Percentiles rank a stretch among this genome's conserved stretches.
Evolutionary conservation across 2,888 invertebrate genomes (phyloP).

Genomic region (Drosophila hamatofila): DNA sequence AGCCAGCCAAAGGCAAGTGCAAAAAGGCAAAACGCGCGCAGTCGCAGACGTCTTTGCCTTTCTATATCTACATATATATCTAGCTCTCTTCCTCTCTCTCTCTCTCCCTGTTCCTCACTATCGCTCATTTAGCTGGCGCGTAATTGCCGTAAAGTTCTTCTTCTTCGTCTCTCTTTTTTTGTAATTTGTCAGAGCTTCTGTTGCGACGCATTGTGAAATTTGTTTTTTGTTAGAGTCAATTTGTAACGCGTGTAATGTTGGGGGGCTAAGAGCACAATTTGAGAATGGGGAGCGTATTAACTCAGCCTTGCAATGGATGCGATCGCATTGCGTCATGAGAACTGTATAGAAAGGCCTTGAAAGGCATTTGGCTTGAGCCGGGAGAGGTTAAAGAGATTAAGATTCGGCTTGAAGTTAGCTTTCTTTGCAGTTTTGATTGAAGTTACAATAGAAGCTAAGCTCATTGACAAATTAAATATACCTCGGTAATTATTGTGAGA

Average conservation of each 20-base stretch:
- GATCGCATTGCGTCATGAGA: slow-evolving; percentile 27
- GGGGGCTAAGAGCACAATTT: slow-evolving; percentile 13
- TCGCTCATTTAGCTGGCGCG: slow-evolving; percentile 7
- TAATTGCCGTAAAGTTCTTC: slow-evolving; percentile 49
- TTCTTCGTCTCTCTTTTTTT: slow-evolving; percentile 9
- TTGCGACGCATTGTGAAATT: slow-evolving; percentile 51
- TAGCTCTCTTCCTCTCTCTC: neutral
- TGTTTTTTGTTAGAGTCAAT: slow-evolving; percentile 29
- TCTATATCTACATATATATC: neutral
- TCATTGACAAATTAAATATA: no score
- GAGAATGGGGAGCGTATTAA: slow-evolving; percentile 17
- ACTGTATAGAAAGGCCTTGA: slow-evolving; percentile 12
- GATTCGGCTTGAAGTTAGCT: neutral
- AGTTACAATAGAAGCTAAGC: neutral
- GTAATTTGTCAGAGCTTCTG: slow-evolving; percentile 64
- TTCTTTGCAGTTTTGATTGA: neutral
- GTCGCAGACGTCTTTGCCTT: slow-evolving; percentile 54
- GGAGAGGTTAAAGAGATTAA: no score
- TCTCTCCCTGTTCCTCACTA: neutral
- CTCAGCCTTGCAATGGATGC: slow-evolving; percentile 3
- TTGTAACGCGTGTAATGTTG: slow-evolving; percentile 57
- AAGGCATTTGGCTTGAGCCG: no score
- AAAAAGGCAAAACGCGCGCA: slow-evolving; percentile 61
- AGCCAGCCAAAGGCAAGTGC: slow-evolving; percentile 54
- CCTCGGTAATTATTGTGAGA: no score